Evolutionary conservation across 2,113 vertebrate species (phyloP), one percentile per base, ranked within the genome.

Genomic region (Dromiciops gliroides): DNA sequence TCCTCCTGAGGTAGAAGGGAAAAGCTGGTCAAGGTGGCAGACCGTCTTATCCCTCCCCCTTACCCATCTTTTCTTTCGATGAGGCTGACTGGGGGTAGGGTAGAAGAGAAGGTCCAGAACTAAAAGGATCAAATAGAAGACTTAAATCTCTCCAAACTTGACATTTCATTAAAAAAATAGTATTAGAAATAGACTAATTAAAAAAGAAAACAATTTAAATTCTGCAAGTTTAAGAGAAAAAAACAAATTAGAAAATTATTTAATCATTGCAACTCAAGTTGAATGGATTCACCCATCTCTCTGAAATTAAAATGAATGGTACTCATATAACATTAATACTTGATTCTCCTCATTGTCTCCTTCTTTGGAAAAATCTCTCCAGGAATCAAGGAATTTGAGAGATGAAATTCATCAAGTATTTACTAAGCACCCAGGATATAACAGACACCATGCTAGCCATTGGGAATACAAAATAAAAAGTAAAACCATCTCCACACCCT

Each of bases 351-450:
- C 12, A 44, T 19, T 44, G n/a, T 49, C 75, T 89, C 19, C 67
- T 48, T 91, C 83, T 91, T 92, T 90, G 50, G 96, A 60, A 97
- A 95, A 93, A 94, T 56, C 52, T 83, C 91, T 96, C n/a, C 19
- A 44, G 16, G n/a, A 83, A 44, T 6, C 37, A 44, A 8, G 23
- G n/a, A 83, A 83, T 83, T 6, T 83, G 16, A 83, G 19, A 83
- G 37, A 2, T 83, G n/a, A 83, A 44, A 44, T 44, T 44, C n/a
- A 44, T 83, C 67, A 83, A 83, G 67, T 44, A 83, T 44, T 83
- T 83, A 83, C n/a, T 44, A 83, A 44, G 16, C 37, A 75, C 14
- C 31, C n/a, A 67, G 37, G 31, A 67, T n/a, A 67, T 75, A n/a
- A 75, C 14, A 75, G n/a, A 6, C 3, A 44, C 67, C 7, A 23